These are phyloP conservation scores for Lasioglossum oenotherae DNA, from an alignment of 2,888 invertebrate genomes.

Conservation along the genomic window DNA sequence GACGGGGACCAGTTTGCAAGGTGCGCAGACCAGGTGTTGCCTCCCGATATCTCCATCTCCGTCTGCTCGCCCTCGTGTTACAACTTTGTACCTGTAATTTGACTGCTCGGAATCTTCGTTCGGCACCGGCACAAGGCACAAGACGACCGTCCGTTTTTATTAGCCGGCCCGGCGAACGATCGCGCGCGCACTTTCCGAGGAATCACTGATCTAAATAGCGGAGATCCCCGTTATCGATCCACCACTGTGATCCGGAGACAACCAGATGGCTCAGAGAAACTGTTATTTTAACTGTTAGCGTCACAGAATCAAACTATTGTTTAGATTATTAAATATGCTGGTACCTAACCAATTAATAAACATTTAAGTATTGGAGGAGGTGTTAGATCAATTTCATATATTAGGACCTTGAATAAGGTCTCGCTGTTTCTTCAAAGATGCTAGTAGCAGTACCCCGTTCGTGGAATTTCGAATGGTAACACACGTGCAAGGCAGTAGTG, in stretches of 20 bases:
- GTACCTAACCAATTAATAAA: too few species aligned
- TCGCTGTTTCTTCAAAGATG: too few species aligned
- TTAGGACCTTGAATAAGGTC: too few species aligned
- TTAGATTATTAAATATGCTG: too few species aligned
- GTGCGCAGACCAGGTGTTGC: constrained; percentile 76
- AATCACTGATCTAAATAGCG: constrained; percentile 24
- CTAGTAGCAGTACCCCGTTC: too few species aligned
- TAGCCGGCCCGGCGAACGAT: constrained; percentile 42
- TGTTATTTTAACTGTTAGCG: too few species aligned
- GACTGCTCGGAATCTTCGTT: constrained; percentile 65
- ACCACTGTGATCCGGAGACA: not conserved
- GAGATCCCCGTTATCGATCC: not conserved
- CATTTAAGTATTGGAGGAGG: too few species aligned
- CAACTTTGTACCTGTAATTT: constrained; percentile 70
- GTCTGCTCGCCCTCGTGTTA: constrained; percentile 64
- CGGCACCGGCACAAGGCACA: constrained; percentile 33
- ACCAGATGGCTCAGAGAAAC: too few species aligned
- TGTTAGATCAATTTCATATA: too few species aligned
- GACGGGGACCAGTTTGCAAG: constrained; percentile 75
- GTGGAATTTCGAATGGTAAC: too few species aligned
- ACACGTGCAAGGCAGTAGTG: too few species aligned
- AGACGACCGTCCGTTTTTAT: constrained; percentile 41
- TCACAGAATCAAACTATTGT: too few species aligned
- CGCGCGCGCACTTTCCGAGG: constrained; percentile 2
- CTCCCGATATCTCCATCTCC: constrained; percentile 66